Evolutionary conservation across 2,797 vertebrate genomes (phyloP).

Genomic region (Argya squamiceps): DNA sequence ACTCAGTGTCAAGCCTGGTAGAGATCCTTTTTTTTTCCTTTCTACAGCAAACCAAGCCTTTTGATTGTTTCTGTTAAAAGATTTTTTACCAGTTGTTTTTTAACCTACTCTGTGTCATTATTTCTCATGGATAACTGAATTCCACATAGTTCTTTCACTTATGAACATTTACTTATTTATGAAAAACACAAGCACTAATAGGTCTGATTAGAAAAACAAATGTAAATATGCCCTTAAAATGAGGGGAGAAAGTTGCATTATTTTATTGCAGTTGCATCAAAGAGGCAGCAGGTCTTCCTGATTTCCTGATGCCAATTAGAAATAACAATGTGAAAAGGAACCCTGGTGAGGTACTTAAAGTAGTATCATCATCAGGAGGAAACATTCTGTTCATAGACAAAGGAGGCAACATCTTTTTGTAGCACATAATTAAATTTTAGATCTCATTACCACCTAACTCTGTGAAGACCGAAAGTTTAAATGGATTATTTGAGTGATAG

Average conservation of each 20-base stretch:
- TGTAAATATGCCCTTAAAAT: background rate
- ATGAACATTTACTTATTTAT: background rate
- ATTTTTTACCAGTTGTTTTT: background rate
- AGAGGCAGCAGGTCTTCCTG: background rate
- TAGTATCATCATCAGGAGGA: background rate
- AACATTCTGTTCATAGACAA: background rate
- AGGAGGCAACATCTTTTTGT: background rate
- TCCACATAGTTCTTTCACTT: background rate
- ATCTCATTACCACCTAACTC: background rate
- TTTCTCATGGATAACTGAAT: background rate
- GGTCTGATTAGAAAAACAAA: background rate
- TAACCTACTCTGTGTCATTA: background rate
- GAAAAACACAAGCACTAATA: background rate
- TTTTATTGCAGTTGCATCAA: background rate
- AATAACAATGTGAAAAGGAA: background rate
- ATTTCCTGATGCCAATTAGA: background rate
- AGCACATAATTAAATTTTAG: background rate
- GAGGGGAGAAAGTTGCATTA: background rate
- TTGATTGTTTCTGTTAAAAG: background rate
- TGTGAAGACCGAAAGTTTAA: background rate
- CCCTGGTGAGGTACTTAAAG: background rate
- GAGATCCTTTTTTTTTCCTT: background rate
- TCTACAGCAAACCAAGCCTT: background rate
- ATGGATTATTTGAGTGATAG: background rate
- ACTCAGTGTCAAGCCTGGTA: background rate